Base-by-base conservation (phyloP, 2,797 vertebrate genomes). In the Prunella strophiata region DNA sequence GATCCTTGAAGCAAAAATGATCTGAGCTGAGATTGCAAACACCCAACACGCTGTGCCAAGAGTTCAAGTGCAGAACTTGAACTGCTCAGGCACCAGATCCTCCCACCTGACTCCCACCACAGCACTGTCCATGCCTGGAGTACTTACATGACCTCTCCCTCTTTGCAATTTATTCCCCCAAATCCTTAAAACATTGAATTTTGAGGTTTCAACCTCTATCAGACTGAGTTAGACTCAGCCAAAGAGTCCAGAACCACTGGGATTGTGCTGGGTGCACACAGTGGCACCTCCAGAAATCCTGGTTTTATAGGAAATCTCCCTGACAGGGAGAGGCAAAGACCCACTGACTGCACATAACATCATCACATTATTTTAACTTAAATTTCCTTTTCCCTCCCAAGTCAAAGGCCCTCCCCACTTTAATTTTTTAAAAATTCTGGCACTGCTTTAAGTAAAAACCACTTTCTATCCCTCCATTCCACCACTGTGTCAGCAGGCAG, bases 361-460 rank as follows among this genome's bases (percentile, higher is more conserved):
- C 17, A 51, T 1, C 25, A 48, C 26, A 5, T 3, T 16, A 4
- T 3, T 93, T 78, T 47, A n/a, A 54, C 19, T 58, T 8, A 1
- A 1, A 55, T 50, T 76, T 65, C 45, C 55, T 68, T 38, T 20
- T 6, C 32, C 57, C 38, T 55, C 42, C 16, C 29, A 13, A 5
- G 0, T 0, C 40, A 47, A 38, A 55, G 7, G 1, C 22, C 13
- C 13, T 10, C 40, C 30, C 8, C 13, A 1, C 9, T 66, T 57
- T 0, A 19, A 7, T 15, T 40, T 19, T 16, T 54, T 30, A 38
- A 11, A 3, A 70, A 58, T 48, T 57, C 67, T 59, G 17, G 21
- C 21, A 34, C 4, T 40, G 51, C 26, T 34, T 30, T 38, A 79
- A n/a, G 40, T 18, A 12, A 38, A 38, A 70, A 43, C 2, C 11